Percentiles rank a stretch among this genome's conserved stretches.
phyloP scores from a whole-genome alignment of 23 tunicate species.

The Trididemnum miniatum region DNA sequence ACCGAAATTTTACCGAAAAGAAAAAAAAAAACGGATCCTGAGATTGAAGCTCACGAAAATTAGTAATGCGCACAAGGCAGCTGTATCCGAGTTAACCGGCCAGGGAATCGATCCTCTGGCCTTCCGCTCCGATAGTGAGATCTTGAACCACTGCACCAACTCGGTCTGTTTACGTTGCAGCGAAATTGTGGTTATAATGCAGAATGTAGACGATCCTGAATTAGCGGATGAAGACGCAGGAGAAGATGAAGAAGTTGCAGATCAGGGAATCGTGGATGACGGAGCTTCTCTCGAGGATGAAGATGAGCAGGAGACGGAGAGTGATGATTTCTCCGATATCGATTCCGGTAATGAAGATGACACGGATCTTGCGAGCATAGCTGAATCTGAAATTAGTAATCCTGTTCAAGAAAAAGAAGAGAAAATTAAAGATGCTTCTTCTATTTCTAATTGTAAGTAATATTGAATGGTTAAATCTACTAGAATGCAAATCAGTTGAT shows the following conservation, averaged over 20 bases:
- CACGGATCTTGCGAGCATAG: slow-evolving; percentile 20
- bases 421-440: not conserved
- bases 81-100: no score
- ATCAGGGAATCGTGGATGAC: slow-evolving; percentile 59
- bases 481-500: no score
- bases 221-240: not conserved
- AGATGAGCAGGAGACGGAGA: slow-evolving; percentile 28
- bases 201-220: not conserved
- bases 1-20: no score
- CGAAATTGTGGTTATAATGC: no score
- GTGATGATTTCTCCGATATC: slow-evolving; percentile 50
- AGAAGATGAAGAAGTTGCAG: slow-evolving; percentile 21
- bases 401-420: slow-evolving; percentile 7
- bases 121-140: no score
- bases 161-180: no score
- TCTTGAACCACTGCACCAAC: no score
- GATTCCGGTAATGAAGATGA: slow-evolving; percentile 70
- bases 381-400: not conserved
- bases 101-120: no score
- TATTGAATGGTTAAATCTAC: no score
- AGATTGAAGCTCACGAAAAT: no score
- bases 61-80: no score
- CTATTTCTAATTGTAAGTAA: slow-evolving; percentile 33
- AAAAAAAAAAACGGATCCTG: no score
- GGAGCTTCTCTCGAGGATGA: slow-evolving; percentile 44